Conservation (phyloP, 2,888 invertebrate genomes). For the Meloe dianella region DNA sequence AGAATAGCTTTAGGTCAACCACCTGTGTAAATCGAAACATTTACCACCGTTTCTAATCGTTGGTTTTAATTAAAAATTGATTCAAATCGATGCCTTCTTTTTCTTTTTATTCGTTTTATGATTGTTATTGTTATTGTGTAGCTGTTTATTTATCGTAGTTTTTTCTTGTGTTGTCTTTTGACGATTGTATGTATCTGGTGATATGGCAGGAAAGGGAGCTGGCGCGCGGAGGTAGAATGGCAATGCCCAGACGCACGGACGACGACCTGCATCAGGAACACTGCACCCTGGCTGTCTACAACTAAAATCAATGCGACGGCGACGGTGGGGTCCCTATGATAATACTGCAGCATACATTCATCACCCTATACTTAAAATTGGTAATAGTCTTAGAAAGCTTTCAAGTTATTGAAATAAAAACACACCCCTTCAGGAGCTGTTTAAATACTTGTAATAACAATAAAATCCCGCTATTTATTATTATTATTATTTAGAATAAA, state of each 20-base stretch:
- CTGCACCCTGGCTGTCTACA: constrained; percentile 60
- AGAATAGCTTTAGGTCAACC: constrained; percentile 22
- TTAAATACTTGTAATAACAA: too few species aligned
- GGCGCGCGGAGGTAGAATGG: constrained; percentile 37
- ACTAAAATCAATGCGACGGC: constrained; percentile 61
- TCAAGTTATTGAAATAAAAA: background rate
- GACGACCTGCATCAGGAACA: constrained; percentile 56
- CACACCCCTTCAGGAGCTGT: too few species aligned
- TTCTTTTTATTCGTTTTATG: constrained; percentile 4
- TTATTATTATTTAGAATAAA: background rate
- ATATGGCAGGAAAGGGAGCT: constrained; percentile 30
- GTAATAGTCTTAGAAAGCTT: constrained; percentile 16
- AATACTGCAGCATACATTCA: background rate
- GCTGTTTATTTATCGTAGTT: too few species aligned
- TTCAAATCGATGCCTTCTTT: background rate
- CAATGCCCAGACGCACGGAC: constrained; percentile 54
- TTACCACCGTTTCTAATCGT: background rate
- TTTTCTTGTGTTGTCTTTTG: constrained; percentile 8
- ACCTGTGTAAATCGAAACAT: constrained; percentile 23
- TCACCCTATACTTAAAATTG: constrained; percentile 59
- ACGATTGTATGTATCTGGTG: constrained; percentile 14
- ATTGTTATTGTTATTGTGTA: constrained; percentile 12
- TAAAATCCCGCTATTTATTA: too few species aligned
- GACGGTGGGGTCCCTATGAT: constrained; percentile 60
- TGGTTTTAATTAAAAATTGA: background rate